Conservation (phyloP, 2,113 vertebrate species). For the Brachyhypopomus occidentalis region DNA sequence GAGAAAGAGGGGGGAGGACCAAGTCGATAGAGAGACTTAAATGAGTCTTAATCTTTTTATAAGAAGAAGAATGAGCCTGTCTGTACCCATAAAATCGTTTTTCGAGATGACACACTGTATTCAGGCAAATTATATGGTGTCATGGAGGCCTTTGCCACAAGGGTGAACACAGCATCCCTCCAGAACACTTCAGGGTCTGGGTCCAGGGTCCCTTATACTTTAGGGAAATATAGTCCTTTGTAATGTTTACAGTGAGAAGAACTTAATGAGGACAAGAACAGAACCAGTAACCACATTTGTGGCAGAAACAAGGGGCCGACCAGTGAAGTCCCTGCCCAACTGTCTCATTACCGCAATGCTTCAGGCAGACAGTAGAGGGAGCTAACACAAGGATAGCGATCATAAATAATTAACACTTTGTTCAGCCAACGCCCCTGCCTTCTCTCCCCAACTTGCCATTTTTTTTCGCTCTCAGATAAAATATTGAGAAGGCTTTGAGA, state of each 20-base stretch:
- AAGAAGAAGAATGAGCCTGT: slow-evolving; percentile 64
- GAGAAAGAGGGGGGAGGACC: slow-evolving; percentile 56
- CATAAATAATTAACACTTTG: slow-evolving; percentile 12
- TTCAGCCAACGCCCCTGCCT: neutral
- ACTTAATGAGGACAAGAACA: too few relatives aligned
- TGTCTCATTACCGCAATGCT: neutral
- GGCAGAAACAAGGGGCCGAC: too few relatives aligned
- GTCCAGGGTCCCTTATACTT: too few relatives aligned
- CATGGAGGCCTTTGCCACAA: slow-evolving; percentile 57
- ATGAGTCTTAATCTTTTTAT: slow-evolving; percentile 70
- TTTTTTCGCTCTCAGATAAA: slow-evolving; percentile 11
- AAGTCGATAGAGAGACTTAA: slow-evolving; percentile 56
- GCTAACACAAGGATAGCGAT: neutral
- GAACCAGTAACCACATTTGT: too few relatives aligned
- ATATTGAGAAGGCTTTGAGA: slow-evolving; percentile 23
- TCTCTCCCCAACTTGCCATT: neutral
- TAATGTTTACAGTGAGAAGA: too few relatives aligned
- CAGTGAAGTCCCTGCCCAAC: too few relatives aligned
- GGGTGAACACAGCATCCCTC: neutral
- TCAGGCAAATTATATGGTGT: slow-evolving; percentile 72
- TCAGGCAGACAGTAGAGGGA: neutral
- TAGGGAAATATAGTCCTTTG: neutral
- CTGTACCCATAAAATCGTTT: slow-evolving; percentile 60
- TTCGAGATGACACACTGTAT: slow-evolving; percentile 66
- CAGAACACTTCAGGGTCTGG: neutral